These are phyloP conservation scores for Thysanoteuthis rhombus DNA, from an alignment of 2,888 invertebrate species.

Conservation along the genomic window DNA sequence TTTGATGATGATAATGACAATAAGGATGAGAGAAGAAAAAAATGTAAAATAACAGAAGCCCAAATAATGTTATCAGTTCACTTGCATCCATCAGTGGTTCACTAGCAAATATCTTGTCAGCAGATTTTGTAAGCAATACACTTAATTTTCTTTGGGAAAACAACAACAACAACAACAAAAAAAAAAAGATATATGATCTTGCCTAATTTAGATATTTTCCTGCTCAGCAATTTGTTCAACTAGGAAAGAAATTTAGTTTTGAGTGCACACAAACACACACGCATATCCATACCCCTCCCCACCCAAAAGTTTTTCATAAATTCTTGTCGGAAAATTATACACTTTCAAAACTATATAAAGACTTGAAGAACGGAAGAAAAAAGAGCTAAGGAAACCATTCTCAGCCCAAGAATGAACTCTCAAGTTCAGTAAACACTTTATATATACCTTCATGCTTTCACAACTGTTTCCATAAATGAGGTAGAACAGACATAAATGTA, in stretches of 20 bases:
- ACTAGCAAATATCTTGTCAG: not conserved
- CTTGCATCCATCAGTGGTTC: constrained; percentile 12
- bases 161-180: not conserved
- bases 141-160: not conserved
- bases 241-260: not conserved
- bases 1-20: not conserved
- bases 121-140: not conserved
- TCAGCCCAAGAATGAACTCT: not conserved
- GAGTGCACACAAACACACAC: not conserved
- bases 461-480: constrained; percentile 30
- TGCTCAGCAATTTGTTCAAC: not conserved
- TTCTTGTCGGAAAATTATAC: not conserved
- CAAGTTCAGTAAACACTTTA: not conserved
- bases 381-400: constrained; percentile 19
- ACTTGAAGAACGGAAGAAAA: not conserved
- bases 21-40: not conserved
- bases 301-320: too few relatives aligned
- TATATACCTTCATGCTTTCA: constrained; percentile 29
- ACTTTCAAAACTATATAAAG: not conserved
- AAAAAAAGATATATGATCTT: not conserved
- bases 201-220: not conserved
- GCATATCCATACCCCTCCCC: too few relatives aligned
- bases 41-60: not conserved
- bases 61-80: not conserved
- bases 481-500: constrained; percentile 26